These are phyloP conservation scores for Furnarius figulus DNA, from an alignment of 2,113 vertebrate genomes.

Conservation along the genomic window DNA sequence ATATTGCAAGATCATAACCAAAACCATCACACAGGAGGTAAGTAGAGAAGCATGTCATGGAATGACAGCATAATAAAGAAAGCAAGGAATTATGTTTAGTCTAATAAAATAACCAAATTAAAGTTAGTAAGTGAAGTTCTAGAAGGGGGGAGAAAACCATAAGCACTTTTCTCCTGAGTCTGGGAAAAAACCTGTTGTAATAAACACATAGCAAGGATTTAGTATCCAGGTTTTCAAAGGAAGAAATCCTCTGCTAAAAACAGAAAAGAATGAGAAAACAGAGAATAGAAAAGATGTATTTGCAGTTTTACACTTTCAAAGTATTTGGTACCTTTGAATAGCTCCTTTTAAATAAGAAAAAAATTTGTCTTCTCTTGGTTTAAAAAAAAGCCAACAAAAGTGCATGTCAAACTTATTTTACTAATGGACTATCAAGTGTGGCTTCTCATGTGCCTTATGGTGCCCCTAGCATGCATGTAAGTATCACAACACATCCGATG, in stretches of 20 bases:
- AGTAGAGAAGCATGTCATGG: neutral
- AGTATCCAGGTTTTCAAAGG: neutral
- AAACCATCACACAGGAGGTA: neutral
- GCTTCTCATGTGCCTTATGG: neutral
- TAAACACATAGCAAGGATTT: neutral
- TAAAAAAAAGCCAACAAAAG: neutral
- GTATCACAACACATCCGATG: neutral
- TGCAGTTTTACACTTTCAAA: neutral
- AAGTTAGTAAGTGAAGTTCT: neutral
- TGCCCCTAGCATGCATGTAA: neutral
- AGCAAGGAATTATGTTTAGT: neutral
- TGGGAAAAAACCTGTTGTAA: neutral
- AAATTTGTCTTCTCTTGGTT: neutral
- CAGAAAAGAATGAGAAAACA: neutral
- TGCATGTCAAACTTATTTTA: neutral
- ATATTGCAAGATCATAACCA: rapidly evolving
- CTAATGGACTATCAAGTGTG: neutral
- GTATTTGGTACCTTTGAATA: neutral
- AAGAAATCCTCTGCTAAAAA: neutral
- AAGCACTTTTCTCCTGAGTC: neutral
- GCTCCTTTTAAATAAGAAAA: neutral
- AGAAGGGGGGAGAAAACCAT: neutral
- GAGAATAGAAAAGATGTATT: neutral
- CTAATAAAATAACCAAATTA: neutral
- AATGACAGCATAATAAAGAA: neutral